Evolutionary conservation across 2,113 vertebrate species (phyloP).

Genomic region (Elgaria multicarinata): DNA sequence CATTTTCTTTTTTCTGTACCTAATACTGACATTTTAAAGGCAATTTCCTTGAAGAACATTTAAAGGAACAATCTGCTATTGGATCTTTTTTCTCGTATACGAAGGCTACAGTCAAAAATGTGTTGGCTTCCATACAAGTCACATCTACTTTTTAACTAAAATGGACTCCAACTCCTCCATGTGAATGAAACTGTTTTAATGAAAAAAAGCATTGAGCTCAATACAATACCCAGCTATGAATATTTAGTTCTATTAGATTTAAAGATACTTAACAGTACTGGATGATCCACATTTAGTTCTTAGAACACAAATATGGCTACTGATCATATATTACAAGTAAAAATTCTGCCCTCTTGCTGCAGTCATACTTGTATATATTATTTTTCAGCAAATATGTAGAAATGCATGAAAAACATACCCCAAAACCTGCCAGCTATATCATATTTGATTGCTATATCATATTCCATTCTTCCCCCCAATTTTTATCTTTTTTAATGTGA

Average conservation of each 20-base stretch:
- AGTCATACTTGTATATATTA: not conserved
- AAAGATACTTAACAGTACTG: not conserved
- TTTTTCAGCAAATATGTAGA: not conserved
- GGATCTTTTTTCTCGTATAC: not conserved
- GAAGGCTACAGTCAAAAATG: constrained; percentile 6
- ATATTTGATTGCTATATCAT: not conserved
- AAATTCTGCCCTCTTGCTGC: not conserved
- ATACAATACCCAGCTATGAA: not conserved
- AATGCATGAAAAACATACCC: not conserved
- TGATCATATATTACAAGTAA: not conserved
- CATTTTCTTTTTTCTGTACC: constrained; percentile 12
- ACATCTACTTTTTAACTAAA: constrained; percentile 29
- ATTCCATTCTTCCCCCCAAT: constrained; percentile 27
- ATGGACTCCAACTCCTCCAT: not conserved
- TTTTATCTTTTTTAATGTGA: too few relatives aligned
- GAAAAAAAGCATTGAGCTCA: constrained; percentile 21
- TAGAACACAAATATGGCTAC: not conserved
- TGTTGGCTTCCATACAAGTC: constrained; percentile 19
- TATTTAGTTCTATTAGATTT: not conserved
- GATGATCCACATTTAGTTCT: not conserved
- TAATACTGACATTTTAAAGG: constrained; percentile 20
- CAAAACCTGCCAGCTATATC: not conserved
- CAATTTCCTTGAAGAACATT: constrained; percentile 22
- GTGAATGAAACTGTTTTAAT: constrained; percentile 1
- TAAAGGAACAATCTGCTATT: not conserved